These are phyloP conservation scores for Scolanthus callimorphus DNA, from an alignment of 92 coral and sea anemone species.

Conservation along the genomic window DNA sequence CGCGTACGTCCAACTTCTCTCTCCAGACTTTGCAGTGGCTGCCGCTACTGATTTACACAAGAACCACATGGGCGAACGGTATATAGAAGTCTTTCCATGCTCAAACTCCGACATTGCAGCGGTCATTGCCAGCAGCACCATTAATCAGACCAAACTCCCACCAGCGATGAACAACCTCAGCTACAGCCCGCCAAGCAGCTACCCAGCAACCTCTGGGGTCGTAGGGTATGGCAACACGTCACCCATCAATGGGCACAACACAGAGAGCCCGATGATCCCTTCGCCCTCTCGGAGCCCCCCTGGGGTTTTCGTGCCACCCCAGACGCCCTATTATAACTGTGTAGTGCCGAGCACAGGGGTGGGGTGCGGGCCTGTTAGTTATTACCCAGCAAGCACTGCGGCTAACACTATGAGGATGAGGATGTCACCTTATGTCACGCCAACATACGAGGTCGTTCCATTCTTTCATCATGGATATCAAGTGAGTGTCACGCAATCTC, in stretches of 20 bases:
- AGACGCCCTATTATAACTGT: slow-evolving; percentile 84
- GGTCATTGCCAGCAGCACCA: slow-evolving; percentile 77
- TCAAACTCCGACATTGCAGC: slow-evolving; percentile 80
- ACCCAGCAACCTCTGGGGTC: slow-evolving; percentile 56
- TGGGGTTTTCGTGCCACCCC: slow-evolving; percentile 72
- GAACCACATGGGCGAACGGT: slow-evolving; percentile 97
- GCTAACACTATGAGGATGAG: slow-evolving; percentile 51
- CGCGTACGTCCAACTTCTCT: slow-evolving; percentile 86
- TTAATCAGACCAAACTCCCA: slow-evolving; percentile 65
- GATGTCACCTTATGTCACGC: slow-evolving; percentile 71
- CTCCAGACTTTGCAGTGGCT: slow-evolving; percentile 80
- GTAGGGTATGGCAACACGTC: slow-evolving; percentile 43
- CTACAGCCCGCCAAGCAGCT: slow-evolving; percentile 57
- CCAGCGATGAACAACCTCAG: slow-evolving; percentile 45
- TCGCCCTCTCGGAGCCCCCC: slow-evolving; percentile 80
- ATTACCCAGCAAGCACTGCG: slow-evolving; percentile 56
- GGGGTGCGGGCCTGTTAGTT: slow-evolving; percentile 66
- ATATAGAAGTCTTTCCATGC: slow-evolving; percentile 98
- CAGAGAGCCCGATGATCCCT: slow-evolving; percentile 61
- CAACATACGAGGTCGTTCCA: slow-evolving; percentile 84
- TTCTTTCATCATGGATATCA: slow-evolving; percentile 80
- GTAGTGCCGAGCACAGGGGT: slow-evolving; percentile 72
- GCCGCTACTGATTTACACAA: slow-evolving; percentile 90
- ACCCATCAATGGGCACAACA: slow-evolving; percentile 80
- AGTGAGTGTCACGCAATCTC: slow-evolving; percentile 54